Percentiles rank a stretch among this genome's conserved stretches.
phyloP scores from a whole-genome alignment of 2,888 invertebrate genomes.

The Chorisops tibialis region DNA sequence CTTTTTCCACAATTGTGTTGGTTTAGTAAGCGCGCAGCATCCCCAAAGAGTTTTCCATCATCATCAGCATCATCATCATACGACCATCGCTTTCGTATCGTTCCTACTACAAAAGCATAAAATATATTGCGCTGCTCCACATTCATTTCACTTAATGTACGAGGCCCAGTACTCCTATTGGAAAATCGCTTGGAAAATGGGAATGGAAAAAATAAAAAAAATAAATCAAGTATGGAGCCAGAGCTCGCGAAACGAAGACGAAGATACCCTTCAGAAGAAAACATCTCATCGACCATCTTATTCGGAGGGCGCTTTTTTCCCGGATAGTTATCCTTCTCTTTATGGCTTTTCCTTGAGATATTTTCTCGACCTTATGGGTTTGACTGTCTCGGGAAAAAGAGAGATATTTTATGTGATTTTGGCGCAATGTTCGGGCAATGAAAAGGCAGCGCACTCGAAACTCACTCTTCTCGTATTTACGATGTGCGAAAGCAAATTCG shows the following conservation, averaged over 20 bases:
- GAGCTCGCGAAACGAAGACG: no score
- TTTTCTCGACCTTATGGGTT: no score
- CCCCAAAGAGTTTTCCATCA: slow-evolving; percentile 30
- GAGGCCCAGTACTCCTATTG: no score
- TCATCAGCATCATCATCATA: slow-evolving; percentile 26
- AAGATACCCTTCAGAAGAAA: no score
- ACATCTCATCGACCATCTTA: no score
- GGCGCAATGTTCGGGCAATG: slow-evolving; percentile 1
- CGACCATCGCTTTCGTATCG: slow-evolving; percentile 10
- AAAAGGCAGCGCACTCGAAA: not conserved
- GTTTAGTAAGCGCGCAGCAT: slow-evolving; percentile 27
- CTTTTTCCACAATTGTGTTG: no score
- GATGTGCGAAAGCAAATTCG: slow-evolving; percentile 6
- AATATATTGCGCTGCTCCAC: slow-evolving; percentile 5
- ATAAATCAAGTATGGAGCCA: no score
- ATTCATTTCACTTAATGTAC: not conserved
- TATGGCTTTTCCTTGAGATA: no score
- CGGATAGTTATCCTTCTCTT: no score
- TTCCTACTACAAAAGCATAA: slow-evolving; percentile 7
- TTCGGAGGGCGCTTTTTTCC: no score
- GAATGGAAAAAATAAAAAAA: no score
- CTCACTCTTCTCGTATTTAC: not conserved
- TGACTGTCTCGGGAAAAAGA: not conserved
- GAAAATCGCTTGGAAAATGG: no score
- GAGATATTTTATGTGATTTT: slow-evolving; percentile 6